A percentile compares a stretch with the other conserved stretches of the same genome.
phyloP scores from a whole-genome alignment of 2,888 invertebrate genomes.

The Pelosia muscerda region DNA sequence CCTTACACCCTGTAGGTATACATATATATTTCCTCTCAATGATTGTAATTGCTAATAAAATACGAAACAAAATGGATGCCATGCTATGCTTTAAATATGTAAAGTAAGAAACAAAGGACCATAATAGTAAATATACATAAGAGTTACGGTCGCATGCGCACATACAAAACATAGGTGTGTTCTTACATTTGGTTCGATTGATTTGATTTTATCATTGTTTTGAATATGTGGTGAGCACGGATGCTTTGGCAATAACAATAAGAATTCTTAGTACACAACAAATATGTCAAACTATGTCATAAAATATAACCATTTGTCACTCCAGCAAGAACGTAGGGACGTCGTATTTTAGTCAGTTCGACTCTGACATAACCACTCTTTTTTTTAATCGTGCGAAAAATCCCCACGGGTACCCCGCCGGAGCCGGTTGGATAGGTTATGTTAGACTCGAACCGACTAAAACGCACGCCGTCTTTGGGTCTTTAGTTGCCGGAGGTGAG shows the following conservation, averaged over 20 bases:
- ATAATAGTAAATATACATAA: constrained; percentile 23
- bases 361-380: too few species aligned
- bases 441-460: too few species aligned
- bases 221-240: neutral
- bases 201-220: neutral
- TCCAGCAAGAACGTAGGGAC: too few species aligned
- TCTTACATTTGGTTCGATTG: neutral
- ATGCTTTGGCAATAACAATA: neutral
- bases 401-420: too few species aligned
- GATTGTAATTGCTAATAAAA: neutral
- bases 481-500: too few species aligned
- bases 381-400: too few species aligned
- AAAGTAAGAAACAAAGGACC: constrained; percentile 26
- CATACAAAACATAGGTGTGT: constrained; percentile 41
- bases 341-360: too few species aligned
- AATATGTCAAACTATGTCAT: neutral
- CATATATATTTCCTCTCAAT: too few species aligned
- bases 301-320: too few species aligned
- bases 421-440: too few species aligned
- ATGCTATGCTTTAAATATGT: neutral
- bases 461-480: too few species aligned
- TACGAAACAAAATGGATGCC: neutral
- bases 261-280: neutral
- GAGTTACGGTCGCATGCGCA: constrained; percentile 30
- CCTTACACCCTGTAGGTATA: too few species aligned